Base-by-base conservation (phyloP, 1,140 invertebrate genomes). In the Hylaeus volcanicus region DNA sequence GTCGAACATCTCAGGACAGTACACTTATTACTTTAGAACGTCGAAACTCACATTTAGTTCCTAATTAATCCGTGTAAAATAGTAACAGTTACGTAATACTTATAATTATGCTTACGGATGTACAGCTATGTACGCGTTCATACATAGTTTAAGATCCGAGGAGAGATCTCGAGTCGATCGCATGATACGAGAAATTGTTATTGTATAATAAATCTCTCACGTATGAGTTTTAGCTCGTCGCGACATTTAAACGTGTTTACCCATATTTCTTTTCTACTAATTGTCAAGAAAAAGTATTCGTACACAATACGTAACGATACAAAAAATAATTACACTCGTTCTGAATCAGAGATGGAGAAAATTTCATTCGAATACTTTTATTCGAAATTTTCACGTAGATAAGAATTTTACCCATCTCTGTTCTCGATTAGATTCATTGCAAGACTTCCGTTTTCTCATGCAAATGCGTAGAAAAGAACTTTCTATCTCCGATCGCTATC, bases 41-140 rank as follows among this genome's bases (percentile, higher is more conserved):
- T 72, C 15, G 2, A 5, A 65, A 65, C 55, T 65, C 71, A 55
- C 61, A 55, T 79, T 73, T 12, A 56, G 1, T 73, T 15, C 45
- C 53, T 65, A 72, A 63, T 63, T 14, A 63, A 55, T 61, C 39
- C 15, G 78, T 80, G 72, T 80, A 80, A 80, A 80, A 80, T 80
- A 80, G 72, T 80, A 80, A 14, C 45, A 60, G 55, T 80, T 74
- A 75, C 43, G 5, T 41, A 9, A 39, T 43, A 41, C 5, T 53
- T 71, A 15, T 56, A 26, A 60, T 61, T 51, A 58, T 15, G 55
- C 14, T 41, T 80, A 74, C 74, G 60, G 70, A 78, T 61, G 66
- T 48, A 48, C 45, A 48, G 5, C 5, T 8, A 48, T 8, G 45
- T 8, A 48, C 45, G 8, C 45, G 8, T 66, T 12, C 15, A n/a